A percentile compares a stretch with the other conserved stretches of the same genome.
Evolutionary conservation across 2,113 vertebrate genomes (phyloP).

Genomic region (Hoplias malabaricus): DNA sequence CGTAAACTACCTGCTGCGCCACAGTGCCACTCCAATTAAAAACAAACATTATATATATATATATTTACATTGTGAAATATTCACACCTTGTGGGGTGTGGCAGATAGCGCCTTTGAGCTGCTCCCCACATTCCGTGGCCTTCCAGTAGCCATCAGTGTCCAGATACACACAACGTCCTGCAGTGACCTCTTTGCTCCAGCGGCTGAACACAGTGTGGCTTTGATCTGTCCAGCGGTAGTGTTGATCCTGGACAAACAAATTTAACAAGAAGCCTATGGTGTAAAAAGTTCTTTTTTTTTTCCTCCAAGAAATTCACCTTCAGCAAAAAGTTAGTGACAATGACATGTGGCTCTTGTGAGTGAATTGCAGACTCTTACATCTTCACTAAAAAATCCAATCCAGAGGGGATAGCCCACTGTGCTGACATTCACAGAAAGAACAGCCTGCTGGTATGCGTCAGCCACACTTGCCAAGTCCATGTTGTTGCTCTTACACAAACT

Average conservation of each 20-base stretch:
- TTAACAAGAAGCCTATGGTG: neutral
- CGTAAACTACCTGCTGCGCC: no score
- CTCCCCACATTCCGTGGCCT: conserved; percentile 78
- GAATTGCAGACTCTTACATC: conserved; percentile 76
- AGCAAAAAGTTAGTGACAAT: neutral
- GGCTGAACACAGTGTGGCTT: conserved; percentile 83
- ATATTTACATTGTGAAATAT: neutral
- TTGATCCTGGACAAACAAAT: conserved; percentile 68
- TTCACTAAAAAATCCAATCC: conserved; percentile 90
- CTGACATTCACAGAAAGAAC: conserved; percentile 75
- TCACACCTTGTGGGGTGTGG: conserved; percentile 77
- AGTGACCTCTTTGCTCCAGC: conserved; percentile 79
- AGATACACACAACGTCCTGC: conserved; percentile 83
- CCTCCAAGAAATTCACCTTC: neutral
- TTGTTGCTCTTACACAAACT: conserved; percentile 68
- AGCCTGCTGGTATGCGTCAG: conserved; percentile 81
- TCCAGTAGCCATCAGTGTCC: conserved; percentile 92
- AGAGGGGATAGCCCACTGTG: conserved; percentile 73
- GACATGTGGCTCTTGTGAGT: neutral
- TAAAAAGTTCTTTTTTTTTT: neutral
- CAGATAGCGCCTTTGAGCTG: conserved; percentile 85
- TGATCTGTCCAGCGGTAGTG: conserved; percentile 90
- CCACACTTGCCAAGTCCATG: conserved; percentile 86
- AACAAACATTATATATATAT: no score
- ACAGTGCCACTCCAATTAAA: no score